A percentile compares a stretch with the other conserved stretches of the same genome.
Evolutionary conservation across 2,113 vertebrate genomes (phyloP).

Genomic region (Orthonyx spaldingii): DNA sequence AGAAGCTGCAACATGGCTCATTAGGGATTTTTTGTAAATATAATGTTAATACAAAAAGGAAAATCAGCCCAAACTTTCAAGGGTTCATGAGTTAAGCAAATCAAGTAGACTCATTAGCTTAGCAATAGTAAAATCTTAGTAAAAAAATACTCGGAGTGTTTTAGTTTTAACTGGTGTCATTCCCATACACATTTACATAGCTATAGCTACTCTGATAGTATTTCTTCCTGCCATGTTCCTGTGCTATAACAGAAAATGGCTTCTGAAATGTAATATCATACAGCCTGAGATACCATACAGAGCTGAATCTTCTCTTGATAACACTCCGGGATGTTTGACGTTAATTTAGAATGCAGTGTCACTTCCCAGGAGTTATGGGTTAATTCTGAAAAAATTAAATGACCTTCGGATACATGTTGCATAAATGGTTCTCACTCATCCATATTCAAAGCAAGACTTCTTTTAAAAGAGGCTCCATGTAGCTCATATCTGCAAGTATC

Average conservation of each 20-base stretch:
- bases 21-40: neutral
- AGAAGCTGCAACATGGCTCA: neutral
- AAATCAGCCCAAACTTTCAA: neutral
- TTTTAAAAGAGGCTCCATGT: neutral
- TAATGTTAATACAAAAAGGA: neutral
- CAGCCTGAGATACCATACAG: neutral
- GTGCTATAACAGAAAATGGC: neutral
- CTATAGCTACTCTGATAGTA: neutral
- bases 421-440: constrained; percentile 3
- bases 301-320: neutral
- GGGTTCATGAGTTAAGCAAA: neutral
- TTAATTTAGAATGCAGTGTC: constrained; percentile 19
- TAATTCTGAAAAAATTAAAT: constrained; percentile 44
- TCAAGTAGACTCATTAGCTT: neutral
- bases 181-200: neutral
- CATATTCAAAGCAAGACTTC: constrained; percentile 26
- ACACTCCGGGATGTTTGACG: neutral
- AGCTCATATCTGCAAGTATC: neutral
- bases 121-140: neutral
- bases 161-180: neutral
- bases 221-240: neutral
- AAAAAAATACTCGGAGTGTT: neutral
- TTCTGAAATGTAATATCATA: neutral
- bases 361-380: constrained; percentile 39
- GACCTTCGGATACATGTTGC: neutral